Evolutionary conservation across 2,113 vertebrate genomes (phyloP).

Genomic region (Xenotilapia caudafasciata): DNA sequence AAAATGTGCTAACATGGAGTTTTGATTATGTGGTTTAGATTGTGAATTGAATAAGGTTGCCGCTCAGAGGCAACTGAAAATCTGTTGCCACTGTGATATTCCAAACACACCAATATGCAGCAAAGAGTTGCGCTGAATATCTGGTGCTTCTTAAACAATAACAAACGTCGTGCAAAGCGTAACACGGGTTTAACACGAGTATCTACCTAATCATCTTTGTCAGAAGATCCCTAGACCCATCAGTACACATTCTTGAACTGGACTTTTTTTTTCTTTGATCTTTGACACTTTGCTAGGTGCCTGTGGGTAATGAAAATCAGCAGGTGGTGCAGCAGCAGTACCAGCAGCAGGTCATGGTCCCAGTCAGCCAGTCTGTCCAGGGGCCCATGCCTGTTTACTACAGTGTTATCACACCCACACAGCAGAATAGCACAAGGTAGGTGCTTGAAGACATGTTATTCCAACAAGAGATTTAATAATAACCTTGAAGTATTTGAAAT

Average conservation of each 20-base stretch:
- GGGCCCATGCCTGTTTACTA: constrained; percentile 93
- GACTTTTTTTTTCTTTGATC: fast-evolving
- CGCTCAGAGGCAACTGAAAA: not conserved
- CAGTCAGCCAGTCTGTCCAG: constrained; percentile 92
- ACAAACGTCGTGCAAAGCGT: not conserved
- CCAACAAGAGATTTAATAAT: not conserved
- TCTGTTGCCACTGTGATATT: not conserved
- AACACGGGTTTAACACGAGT: not conserved
- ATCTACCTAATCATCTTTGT: not conserved
- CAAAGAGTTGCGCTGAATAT: not conserved
- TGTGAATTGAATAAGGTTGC: not conserved
- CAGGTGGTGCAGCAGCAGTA: constrained; percentile 94
- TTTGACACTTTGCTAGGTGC: constrained; percentile 74
- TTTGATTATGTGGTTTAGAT: not conserved
- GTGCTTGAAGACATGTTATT: not conserved
- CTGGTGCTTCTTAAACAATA: not conserved
- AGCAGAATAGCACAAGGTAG: constrained; percentile 94
- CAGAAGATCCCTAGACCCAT: not conserved
- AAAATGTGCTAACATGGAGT: fast-evolving
- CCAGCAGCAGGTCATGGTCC: constrained; percentile 93
- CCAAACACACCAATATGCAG: not conserved
- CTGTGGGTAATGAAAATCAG: constrained; percentile 87
- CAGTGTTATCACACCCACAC: constrained; percentile 89
- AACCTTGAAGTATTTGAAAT: not conserved
- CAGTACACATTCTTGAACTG: not conserved